These are phyloP conservation scores for Rhogogaster chlorosoma DNA, from an alignment of 2,888 invertebrate species.

Conservation along the genomic window DNA sequence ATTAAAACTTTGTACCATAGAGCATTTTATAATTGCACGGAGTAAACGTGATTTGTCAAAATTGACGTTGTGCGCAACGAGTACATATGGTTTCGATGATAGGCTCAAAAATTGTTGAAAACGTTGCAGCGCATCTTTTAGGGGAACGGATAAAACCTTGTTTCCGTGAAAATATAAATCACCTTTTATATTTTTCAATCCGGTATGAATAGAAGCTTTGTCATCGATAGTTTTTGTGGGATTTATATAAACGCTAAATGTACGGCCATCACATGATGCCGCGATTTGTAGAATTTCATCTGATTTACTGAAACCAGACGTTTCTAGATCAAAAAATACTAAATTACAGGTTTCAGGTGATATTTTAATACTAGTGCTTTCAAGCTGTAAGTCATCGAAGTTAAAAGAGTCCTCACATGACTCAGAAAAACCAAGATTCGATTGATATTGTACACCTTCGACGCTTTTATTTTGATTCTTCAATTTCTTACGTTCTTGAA, in stretches of 20 bases:
- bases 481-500: constrained; percentile 43
- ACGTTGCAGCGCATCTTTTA: constrained; percentile 37
- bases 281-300: constrained; percentile 61
- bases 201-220: constrained; percentile 54
- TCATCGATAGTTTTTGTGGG: constrained; percentile 51
- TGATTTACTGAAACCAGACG: constrained; percentile 55
- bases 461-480: constrained; percentile 43
- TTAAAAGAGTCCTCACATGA: constrained; percentile 29
- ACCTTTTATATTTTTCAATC: constrained; percentile 53
- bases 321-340: constrained; percentile 62
- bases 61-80: constrained; percentile 54
- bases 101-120: constrained; percentile 46
- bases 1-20: constrained; percentile 50
- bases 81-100: constrained; percentile 46
- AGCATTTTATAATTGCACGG: constrained; percentile 41
- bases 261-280: constrained; percentile 52
- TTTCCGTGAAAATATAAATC: constrained; percentile 54
- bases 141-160: constrained; percentile 44
- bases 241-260: constrained; percentile 55
- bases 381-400: neutral
- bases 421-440: constrained; percentile 53
- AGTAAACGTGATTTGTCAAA: constrained; percentile 54
- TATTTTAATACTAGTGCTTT: neutral
- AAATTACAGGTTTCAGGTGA: constrained; percentile 51
- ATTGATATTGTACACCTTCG: constrained; percentile 58